Conservation (phyloP, 2,888 invertebrate genomes). For the Athetis lepigone region DNA sequence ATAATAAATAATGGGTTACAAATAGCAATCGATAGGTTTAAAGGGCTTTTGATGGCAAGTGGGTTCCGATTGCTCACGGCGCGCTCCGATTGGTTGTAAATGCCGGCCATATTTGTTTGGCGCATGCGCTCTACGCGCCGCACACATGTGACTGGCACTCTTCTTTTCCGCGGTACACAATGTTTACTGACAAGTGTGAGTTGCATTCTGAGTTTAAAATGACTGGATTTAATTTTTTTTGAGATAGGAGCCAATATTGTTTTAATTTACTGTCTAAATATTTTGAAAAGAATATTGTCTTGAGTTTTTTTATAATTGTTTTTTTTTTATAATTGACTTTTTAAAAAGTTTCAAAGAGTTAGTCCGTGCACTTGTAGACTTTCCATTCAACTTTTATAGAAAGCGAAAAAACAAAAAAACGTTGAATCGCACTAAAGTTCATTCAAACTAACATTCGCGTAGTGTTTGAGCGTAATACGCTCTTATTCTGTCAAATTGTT, state of each 20-base stretch:
- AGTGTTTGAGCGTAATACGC: conserved; percentile 70
- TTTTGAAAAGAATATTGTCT: background rate
- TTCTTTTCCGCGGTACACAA: conserved; percentile 63
- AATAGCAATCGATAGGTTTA: conserved; percentile 84
- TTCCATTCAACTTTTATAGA: conserved; percentile 29
- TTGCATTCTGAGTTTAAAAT: conserved; percentile 39
- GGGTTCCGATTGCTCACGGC: conserved; percentile 72
- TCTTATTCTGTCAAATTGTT: conserved; percentile 77
- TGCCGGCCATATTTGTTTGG: conserved; percentile 87
- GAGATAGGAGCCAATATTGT: background rate
- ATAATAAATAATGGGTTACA: conserved; percentile 76
- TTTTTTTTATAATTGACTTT: background rate
- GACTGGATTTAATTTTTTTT: background rate
- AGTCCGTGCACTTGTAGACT: conserved; percentile 5
- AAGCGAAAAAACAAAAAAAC: conserved; percentile 61
- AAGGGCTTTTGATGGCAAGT: conserved; percentile 79
- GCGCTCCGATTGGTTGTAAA: conserved; percentile 80
- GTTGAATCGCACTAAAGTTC: conserved; percentile 70
- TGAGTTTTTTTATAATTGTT: background rate
- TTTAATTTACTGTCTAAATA: background rate
- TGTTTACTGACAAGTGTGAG: conserved; percentile 55
- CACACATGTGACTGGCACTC: conserved; percentile 80
- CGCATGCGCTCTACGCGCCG: conserved; percentile 82
- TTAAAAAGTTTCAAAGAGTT: conserved; percentile 5
- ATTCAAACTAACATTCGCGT: conserved; percentile 74